Evolutionary conservation across 2,113 vertebrate species (phyloP).

Genomic region (Oophaga pumilio): DNA sequence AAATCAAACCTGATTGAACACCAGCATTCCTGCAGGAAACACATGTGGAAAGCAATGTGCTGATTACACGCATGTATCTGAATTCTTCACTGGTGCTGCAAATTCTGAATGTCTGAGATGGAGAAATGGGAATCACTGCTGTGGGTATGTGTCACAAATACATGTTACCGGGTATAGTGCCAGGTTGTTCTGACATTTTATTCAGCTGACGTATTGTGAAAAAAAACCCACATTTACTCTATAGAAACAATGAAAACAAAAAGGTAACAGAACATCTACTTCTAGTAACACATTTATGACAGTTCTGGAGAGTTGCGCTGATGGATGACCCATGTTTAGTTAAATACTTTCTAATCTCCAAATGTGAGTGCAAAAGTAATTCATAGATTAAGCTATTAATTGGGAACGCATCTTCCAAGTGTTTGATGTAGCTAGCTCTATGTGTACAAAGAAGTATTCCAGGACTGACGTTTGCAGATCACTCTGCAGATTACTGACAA

Average conservation of each 20-base stretch:
- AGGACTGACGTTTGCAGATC: too few relatives aligned
- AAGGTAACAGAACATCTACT: not conserved
- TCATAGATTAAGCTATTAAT: not conserved
- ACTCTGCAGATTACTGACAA: not conserved
- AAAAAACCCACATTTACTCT: not conserved
- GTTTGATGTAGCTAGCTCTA: too few relatives aligned
- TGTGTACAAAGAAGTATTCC: too few relatives aligned
- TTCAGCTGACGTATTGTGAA: not conserved
- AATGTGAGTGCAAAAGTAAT: not conserved
- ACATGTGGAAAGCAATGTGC: constrained; percentile 15
- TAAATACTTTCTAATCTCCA: not conserved
- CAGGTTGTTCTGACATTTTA: not conserved
- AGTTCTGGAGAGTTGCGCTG: not conserved
- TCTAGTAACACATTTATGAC: not conserved
- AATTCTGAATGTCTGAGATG: not conserved
- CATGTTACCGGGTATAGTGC: not conserved
- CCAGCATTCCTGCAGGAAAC: constrained; percentile 9
- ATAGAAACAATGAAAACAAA: not conserved
- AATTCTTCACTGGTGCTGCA: not conserved
- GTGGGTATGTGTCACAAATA: not conserved
- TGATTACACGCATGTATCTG: not conserved
- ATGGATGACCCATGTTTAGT: not conserved
- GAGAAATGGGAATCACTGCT: not conserved
- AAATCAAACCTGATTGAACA: not conserved
- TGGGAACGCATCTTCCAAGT: too few relatives aligned